Percentiles rank a stretch among this genome's conserved stretches.
These are phyloP conservation scores for Grus americana DNA, from an alignment of 2,113 vertebrate genomes.

Conservation along the genomic window DNA sequence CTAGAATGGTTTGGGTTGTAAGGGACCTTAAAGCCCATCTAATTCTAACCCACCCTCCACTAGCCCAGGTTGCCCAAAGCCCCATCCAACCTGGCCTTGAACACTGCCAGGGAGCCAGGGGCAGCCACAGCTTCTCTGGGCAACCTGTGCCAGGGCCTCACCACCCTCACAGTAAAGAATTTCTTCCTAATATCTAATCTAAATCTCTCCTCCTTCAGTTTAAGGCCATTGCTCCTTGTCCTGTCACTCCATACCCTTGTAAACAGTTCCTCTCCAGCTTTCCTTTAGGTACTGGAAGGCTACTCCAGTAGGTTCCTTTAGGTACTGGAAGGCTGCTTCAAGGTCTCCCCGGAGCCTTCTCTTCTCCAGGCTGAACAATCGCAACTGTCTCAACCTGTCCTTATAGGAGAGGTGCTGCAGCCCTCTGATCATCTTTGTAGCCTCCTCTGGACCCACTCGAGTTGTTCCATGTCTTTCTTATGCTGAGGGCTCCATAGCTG, in stretches of 20 bases:
- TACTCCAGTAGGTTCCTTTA: not conserved
- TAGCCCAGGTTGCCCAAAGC: not conserved
- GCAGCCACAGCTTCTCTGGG: not conserved
- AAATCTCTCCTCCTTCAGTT: not conserved
- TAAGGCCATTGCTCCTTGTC: not conserved
- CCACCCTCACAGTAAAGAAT: fast-evolving
- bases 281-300: not conserved
- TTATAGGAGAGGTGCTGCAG: not conserved
- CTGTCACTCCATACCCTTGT: too few species aligned
- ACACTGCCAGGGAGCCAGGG: not conserved
- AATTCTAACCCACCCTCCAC: not conserved
- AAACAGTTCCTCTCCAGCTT: not conserved
- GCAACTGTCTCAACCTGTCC: not conserved
- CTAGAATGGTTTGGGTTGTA: not conserved
- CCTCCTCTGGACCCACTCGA: not conserved
- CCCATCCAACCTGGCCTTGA: not conserved
- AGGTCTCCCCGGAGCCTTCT: not conserved
- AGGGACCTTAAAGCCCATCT: not conserved
- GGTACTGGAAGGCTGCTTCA: not conserved
- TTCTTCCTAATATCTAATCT: not conserved
- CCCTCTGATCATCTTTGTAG: not conserved
- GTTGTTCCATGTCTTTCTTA: not conserved
- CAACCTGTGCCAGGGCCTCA: not conserved
- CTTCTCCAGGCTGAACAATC: not conserved
- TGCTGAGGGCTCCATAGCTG: not conserved